Conservation (phyloP, 37 sponge, comb jelly and placozoan genomes). For the Agelas oroides region DNA sequence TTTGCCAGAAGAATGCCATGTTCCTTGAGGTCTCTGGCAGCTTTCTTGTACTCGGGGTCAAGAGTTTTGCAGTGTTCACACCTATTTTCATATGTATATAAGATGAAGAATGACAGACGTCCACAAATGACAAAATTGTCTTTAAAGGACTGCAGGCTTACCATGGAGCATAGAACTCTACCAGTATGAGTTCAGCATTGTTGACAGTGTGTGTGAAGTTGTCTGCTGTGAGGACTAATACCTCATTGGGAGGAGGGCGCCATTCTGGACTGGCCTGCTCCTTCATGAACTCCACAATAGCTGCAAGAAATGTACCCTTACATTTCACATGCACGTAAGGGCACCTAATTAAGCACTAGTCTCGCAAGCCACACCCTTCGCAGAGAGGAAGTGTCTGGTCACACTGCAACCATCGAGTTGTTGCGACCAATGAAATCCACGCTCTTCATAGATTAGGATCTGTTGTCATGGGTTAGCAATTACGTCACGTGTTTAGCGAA, state of each 20-base stretch:
- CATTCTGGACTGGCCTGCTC: slow-evolving; percentile 71
- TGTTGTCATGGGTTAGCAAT: no score
- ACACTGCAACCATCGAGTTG: no score
- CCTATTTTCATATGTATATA: slow-evolving; percentile 38
- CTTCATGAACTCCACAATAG: slow-evolving; percentile 45
- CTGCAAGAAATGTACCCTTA: background rate
- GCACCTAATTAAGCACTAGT: no score
- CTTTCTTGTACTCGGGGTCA: slow-evolving; percentile 57
- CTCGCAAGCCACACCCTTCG: no score
- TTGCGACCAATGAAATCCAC: no score
- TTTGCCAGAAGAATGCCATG: slow-evolving; percentile 56
- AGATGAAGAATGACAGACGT: background rate
- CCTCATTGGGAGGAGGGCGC: slow-evolving; percentile 68
- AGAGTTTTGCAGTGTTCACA: slow-evolving; percentile 74
- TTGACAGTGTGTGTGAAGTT: slow-evolving; percentile 75
- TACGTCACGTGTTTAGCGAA: background rate
- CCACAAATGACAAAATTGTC: no score
- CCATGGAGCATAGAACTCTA: slow-evolving; percentile 96
- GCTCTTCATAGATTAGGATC: no score
- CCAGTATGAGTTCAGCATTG: slow-evolving; percentile 63
- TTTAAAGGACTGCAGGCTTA: slow-evolving; percentile 7
- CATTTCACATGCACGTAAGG: background rate
- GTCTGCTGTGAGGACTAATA: slow-evolving; percentile 66
- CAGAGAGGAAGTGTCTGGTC: no score
- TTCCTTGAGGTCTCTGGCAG: slow-evolving; percentile 46